Conservation (phyloP, 2,113 vertebrate species). For the Lasiurus borealis region DNA sequence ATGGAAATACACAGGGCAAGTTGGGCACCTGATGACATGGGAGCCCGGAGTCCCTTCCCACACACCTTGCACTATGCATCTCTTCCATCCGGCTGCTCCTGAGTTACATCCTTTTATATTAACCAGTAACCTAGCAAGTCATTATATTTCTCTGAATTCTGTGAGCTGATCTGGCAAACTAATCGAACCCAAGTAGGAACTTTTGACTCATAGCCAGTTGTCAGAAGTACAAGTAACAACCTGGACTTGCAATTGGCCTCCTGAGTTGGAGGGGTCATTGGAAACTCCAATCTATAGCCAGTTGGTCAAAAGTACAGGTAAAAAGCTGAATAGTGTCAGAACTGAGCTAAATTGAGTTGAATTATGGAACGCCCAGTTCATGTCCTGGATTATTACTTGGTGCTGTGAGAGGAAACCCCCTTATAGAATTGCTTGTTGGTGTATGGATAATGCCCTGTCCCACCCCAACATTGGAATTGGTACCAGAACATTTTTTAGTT, state of each 20-base stretch:
- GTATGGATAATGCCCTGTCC: rapidly evolving
- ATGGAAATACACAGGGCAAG: background rate
- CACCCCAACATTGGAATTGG: background rate
- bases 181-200: background rate
- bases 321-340: background rate
- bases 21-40: background rate
- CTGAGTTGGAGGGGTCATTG: background rate
- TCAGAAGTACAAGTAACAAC: background rate
- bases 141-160: background rate
- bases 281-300: background rate
- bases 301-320: background rate
- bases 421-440: background rate
- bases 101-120: background rate
- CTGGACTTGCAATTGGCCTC: background rate
- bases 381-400: background rate
- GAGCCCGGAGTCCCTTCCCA: background rate
- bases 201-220: background rate
- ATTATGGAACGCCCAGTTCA: background rate
- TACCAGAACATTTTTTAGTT: background rate
- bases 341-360: background rate
- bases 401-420: background rate
- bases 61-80: background rate
- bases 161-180: background rate
- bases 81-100: background rate
- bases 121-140: background rate